Evolutionary conservation across 2,888 invertebrate genomes (phyloP), one percentile per base, ranked within the genome.

Genomic region (Octonoba sinensis): DNA sequence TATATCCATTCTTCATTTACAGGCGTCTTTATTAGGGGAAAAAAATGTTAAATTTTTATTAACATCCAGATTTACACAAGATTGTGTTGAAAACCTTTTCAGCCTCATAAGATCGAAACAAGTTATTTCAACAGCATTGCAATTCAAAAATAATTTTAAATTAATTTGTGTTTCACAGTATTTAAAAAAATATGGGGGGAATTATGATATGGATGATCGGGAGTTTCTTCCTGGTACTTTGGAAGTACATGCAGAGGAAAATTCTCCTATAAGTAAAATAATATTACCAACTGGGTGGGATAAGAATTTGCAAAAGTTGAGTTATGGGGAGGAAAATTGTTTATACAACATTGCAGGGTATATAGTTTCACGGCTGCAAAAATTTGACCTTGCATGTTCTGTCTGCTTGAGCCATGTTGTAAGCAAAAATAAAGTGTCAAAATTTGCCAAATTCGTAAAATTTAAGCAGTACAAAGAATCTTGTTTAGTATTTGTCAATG

Each of bases 121-220:
- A n/a, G 46, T 64, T 12, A 18, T 64, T 4, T 44, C 64, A 18
- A 44, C 64, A 18, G 64, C 64, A n/a, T 36, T 64, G 18, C 64
- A 64, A 44, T 64, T 64, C 46, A 64, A 44, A n/a, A 44, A 64
- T n/a, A 64, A 64, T 46, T 46, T 64, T n/a, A 64, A 64, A 36
- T 64, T 36, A 44, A 44, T 64, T 44, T 44, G 44, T 18, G n/a
- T 64, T n/a, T n/a, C 13, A 18, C 64, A 64, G 11, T 44, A 44
- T 18, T 44, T 64, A 18, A 46, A 46, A 6, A 56, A 56, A 18
- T 56, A 12, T 18, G 12, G 20, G n/a, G 51, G 51, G 6, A 56
- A 22, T 18, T 56, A 56, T 56, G 56, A 56, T 1, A 1, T 18
- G 1, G 56, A 56, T 18, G 56, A 56, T 18, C 1, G 56, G 6